Conservation (phyloP, 2,888 invertebrate genomes). For the Microchrysa polita region DNA sequence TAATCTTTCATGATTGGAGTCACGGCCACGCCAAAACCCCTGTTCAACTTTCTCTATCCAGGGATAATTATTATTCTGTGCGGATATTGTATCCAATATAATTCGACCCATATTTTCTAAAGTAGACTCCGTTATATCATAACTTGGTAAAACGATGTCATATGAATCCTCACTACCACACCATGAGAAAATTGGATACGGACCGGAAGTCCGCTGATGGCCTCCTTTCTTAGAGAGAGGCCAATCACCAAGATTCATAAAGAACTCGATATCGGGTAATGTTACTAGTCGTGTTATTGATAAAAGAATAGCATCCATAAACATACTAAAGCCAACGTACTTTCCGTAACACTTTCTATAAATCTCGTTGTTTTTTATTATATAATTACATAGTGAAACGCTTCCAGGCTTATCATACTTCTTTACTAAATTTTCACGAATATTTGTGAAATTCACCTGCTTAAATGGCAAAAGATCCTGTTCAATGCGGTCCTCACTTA, state of each 20-base stretch:
- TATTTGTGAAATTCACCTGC: constrained; percentile 74
- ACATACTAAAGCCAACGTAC: constrained; percentile 95
- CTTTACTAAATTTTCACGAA: constrained; percentile 72
- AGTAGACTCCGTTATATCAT: constrained; percentile 92
- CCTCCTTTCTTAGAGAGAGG: constrained; percentile 74
- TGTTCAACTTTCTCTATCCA: constrained; percentile 81
- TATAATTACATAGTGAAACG: constrained; percentile 90
- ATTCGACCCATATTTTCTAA: constrained; percentile 95
- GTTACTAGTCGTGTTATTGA: constrained; percentile 82
- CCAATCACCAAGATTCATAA: constrained; percentile 96
- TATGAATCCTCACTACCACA: constrained; percentile 86
- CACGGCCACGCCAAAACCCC: constrained; percentile 93
- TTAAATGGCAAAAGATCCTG: constrained; percentile 76
- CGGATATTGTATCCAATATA: constrained; percentile 87
- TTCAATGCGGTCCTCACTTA: constrained; percentile 74
- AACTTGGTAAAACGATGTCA: constrained; percentile 95
- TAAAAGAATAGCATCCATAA: constrained; percentile 86
- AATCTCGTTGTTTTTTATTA: constrained; percentile 82
- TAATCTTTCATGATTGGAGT: constrained; percentile 86
- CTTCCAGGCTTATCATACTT: constrained; percentile 81
- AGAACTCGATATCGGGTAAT: constrained; percentile 88
- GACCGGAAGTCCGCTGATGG: constrained; percentile 64
- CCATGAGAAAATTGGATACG: constrained; percentile 93
- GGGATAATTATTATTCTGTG: constrained; percentile 76
- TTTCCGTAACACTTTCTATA: constrained; percentile 92